Conservation (phyloP, 1,140 invertebrate genomes). For the Contarinia nasturtii region DNA sequence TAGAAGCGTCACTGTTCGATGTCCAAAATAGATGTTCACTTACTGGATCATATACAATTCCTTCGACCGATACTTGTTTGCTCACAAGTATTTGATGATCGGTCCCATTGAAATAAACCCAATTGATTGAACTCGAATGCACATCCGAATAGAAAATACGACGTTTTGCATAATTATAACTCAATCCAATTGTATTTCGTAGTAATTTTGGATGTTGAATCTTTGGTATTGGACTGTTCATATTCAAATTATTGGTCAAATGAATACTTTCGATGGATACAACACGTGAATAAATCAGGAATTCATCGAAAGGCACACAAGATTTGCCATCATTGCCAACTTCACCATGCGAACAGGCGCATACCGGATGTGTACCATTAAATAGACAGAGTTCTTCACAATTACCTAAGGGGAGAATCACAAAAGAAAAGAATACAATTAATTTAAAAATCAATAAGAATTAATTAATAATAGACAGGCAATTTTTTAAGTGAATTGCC, state of each 20-base stretch:
- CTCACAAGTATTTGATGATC: conserved; percentile 46
- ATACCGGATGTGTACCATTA: conserved; percentile 41
- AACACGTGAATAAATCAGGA: conserved; percentile 56
- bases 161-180: conserved; percentile 51
- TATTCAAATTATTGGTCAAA: conserved; percentile 43
- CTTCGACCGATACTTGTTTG: conserved; percentile 64
- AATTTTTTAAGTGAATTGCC: too few species aligned
- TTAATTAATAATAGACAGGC: too few species aligned
- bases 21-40: conserved; percentile 65
- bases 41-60: conserved; percentile 50
- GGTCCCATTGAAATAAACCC: conserved; percentile 65
- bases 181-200: conserved; percentile 67
- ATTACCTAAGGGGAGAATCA: too few species aligned
- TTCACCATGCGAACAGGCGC: conserved; percentile 55
- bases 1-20: conserved; percentile 57
- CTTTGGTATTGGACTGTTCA: conserved; percentile 54
- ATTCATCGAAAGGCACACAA: conserved; percentile 53
- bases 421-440: too few species aligned
- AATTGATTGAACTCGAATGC: conserved; percentile 61
- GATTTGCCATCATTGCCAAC: conserved; percentile 36
- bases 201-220: conserved; percentile 45
- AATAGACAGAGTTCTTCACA: conserved; percentile 66
- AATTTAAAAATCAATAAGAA: too few species aligned
- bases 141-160: conserved; percentile 76
- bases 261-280: conserved; percentile 57